A percentile compares a stretch with the other conserved stretches of the same genome.
Conservation (phyloP, 2,797 vertebrate species). For the Hipposideros larvatus region DNA sequence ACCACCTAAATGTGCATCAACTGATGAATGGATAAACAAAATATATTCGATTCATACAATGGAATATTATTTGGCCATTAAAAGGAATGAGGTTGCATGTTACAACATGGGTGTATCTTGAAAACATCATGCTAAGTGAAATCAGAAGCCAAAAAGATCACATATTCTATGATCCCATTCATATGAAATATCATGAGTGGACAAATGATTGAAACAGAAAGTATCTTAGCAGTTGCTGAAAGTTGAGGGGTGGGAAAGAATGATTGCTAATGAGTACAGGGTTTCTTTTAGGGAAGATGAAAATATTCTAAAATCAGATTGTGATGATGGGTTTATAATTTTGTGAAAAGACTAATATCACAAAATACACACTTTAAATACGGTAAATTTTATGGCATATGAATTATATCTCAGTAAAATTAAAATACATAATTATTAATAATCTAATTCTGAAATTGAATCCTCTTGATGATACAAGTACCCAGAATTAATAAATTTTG, state of each 20-base stretch:
- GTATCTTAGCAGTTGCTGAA: neutral
- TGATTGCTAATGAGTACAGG: neutral
- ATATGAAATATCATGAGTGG: neutral
- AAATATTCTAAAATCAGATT: constrained; percentile 32
- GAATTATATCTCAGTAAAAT: neutral
- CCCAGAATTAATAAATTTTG: neutral
- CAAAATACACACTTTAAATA: neutral
- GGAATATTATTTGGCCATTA: neutral
- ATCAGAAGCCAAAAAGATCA: neutral
- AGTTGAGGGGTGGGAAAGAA: neutral
- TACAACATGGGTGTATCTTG: neutral
- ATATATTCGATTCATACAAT: neutral
- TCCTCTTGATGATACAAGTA: neutral
- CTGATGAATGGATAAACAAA: neutral
- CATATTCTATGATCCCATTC: neutral
- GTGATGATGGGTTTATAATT: neutral
- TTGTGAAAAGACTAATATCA: neutral
- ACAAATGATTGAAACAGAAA: neutral
- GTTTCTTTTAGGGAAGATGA: neutral
- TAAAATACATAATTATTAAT: constrained; percentile 44
- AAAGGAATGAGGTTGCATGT: neutral
- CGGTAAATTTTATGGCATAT: neutral
- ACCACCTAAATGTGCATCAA: neutral
- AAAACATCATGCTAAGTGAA: neutral
- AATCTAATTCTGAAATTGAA: constrained; percentile 25